Percentiles rank a stretch among this genome's conserved stretches.
phyloP scores from a whole-genome alignment of 2,113 vertebrate species.

The Micronycteris hirsuta region DNA sequence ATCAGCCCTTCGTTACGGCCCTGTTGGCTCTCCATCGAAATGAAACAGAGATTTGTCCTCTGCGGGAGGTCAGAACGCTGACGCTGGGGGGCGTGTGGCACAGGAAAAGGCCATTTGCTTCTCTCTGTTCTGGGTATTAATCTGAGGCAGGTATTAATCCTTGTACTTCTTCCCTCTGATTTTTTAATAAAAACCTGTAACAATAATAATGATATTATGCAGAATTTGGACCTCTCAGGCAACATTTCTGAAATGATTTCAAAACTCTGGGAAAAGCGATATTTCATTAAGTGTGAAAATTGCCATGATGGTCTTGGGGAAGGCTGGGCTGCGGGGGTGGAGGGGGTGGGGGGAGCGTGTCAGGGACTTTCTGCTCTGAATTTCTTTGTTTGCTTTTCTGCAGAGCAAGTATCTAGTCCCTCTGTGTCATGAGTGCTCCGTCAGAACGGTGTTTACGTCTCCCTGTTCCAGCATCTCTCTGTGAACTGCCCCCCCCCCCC shows the following conservation, averaged over 20 bases:
- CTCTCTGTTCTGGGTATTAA: neutral
- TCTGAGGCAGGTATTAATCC: neutral
- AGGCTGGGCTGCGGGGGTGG: neutral
- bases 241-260: neutral
- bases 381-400: neutral
- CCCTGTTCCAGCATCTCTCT: neutral
- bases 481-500: neutral
- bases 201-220: neutral
- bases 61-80: neutral
- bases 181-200: constrained; percentile 2
- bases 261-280: neutral
- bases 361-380: neutral
- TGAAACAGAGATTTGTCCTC: constrained; percentile 31
- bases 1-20: neutral
- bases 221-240: neutral
- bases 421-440: neutral
- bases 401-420: neutral
- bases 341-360: neutral
- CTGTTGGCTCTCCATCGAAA: neutral
- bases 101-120: neutral
- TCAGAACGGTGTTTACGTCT: neutral
- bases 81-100: neutral
- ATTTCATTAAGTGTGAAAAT: neutral
- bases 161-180: neutral
- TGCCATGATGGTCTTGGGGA: neutral